Evolutionary conservation across 2,113 vertebrate species (phyloP), one percentile per base, ranked within the genome.

Genomic region (Passerina amoena): DNA sequence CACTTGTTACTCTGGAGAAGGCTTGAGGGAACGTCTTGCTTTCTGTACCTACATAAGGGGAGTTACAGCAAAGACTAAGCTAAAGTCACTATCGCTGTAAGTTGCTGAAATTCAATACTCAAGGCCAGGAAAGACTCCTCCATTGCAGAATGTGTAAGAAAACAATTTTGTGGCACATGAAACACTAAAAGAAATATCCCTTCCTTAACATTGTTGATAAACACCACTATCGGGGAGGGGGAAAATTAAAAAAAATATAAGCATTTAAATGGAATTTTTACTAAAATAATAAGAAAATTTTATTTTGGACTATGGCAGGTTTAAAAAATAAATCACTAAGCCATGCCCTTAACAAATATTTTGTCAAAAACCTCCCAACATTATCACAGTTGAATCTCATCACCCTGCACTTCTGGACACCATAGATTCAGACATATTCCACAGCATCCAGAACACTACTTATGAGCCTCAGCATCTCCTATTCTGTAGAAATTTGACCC

Each of bases 151-250:
- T 8, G n/a, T 23, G 5, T 33, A 35, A 81, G 14, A 70, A 33
- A 11, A 47, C 15, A 68, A 6, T 59, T 51, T 24, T 9, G 25
- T 2, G 27, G 35, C 33, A 75, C 14, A 18, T 17, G 3, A 66
- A 60, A 48, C 15, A 54, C 28, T 23, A 19, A 11, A 72, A 50
- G 3, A 30, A 88, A 28, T 13, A 8, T 10, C 30, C 57, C 50
- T 85, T 47, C 24, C 27, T 57, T 30, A 82, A 27, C 9, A 37
- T 15, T 31, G 9, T 28, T 65, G 31, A 60, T 51, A 61, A 59
- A 53, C 3, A 1, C 10, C 17, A 10, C 16, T 54, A 25, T 0
- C 11, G 12, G 9, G 9, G 10, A 11, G 7, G 3, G 6, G 0
- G 11, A 23, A 28, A 19, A 13, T 42, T 42, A 7, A 42, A 42